phyloP scores from a whole-genome alignment of 2,797 vertebrate genomes.

The Mycteria americana region DNA sequence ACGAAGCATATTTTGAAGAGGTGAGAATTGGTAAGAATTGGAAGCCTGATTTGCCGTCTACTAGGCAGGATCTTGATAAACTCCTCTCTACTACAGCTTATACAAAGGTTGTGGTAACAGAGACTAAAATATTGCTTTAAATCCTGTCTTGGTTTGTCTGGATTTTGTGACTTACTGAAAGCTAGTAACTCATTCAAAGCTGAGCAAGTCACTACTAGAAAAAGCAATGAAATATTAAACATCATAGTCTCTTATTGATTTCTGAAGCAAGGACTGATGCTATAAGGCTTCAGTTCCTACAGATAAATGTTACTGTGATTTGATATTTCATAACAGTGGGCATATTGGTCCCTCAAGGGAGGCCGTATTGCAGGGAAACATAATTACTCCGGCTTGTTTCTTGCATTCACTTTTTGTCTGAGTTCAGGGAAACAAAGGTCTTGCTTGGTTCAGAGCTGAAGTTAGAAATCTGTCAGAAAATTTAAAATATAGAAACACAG shows the following conservation, averaged over 20 bases:
- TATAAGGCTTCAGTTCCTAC: background rate
- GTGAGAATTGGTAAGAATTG: background rate
- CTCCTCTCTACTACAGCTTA: background rate
- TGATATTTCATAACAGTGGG: slow-evolving; percentile 15
- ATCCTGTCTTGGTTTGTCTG: background rate
- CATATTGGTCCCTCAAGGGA: slow-evolving; percentile 8
- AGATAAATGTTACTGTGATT: slow-evolving; percentile 40
- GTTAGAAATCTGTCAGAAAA: background rate
- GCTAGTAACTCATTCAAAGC: background rate
- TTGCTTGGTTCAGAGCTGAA: background rate
- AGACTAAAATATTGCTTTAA: background rate
- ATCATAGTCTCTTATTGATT: slow-evolving; percentile 5
- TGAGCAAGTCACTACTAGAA: background rate
- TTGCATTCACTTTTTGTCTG: background rate
- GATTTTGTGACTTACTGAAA: slow-evolving; percentile 24
- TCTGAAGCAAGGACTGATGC: background rate
- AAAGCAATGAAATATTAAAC: slow-evolving; percentile 38
- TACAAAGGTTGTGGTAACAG: background rate
- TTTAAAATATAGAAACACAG: background rate
- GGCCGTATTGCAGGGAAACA: background rate
- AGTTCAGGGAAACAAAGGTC: background rate
- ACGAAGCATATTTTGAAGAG: background rate
- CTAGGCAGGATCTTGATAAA: background rate
- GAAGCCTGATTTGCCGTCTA: background rate
- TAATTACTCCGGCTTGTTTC: slow-evolving; percentile 1